Evolutionary conservation across 1,140 invertebrate species (phyloP), one percentile per base, ranked within the genome.

Genomic region (Druon quercuslanigerum): DNA sequence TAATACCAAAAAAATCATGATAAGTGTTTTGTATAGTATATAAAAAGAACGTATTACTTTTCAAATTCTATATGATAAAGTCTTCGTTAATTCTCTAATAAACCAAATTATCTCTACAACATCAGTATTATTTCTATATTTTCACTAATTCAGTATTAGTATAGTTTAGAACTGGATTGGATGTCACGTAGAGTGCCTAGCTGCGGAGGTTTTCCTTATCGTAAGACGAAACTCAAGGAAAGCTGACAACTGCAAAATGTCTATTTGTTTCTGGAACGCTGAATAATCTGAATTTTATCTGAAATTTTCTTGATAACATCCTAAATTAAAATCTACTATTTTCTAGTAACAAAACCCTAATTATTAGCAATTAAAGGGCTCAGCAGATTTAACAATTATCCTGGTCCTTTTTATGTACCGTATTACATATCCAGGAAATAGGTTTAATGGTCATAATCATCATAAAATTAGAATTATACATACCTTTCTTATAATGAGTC

Each of bases 221-320:
- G 20, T 66, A 66, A 66, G 60, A 66, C 60, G 60, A 66, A 33
- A 66, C 60, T 66, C 60, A 66, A 66, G 60, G 25, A 25, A 66
- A 33, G 25, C 60, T 14, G 25, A 40, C 60, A 5, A 66, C 60
- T 40, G 60, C 60, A 66, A 66, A 66, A 66, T 66, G 60, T 66
- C 60, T 66, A 66, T 66, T 66, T 66, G 60, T 33, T 66, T 6
- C 60, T 66, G n/a, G 40, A 66, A 46, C 60, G 60, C 60, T 66
- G 60, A 66, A 33, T 66, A 66, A 66, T 66, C 60, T 40, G 60
- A 66, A 66, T 40, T 66, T 66, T 66, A 66, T 66, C 33, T 66
- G 13, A 66, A 7, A 66, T 66, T 40, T 66, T 66, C 40, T 46
- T 46, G 11, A 46, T 46, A 46, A 46, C 60, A 16, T 12, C 20